These are phyloP conservation scores for Polypterus senegalus DNA, from an alignment of 2,113 vertebrate species.

Conservation along the genomic window DNA sequence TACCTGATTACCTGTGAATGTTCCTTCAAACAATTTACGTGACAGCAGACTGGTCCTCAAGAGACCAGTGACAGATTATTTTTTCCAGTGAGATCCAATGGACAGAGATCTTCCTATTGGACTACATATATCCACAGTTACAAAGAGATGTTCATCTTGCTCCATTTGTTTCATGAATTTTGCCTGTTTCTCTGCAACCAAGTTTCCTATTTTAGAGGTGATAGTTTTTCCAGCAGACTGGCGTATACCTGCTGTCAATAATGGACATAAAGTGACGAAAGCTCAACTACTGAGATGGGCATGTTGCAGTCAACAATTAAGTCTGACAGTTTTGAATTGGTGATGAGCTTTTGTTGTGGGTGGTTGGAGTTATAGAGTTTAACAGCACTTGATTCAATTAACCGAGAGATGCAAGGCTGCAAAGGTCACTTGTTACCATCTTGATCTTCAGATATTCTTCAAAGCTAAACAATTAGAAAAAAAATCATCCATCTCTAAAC, in stretches of 20 bases:
- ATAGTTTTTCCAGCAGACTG: conserved; percentile 8
- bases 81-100: conserved; percentile 14
- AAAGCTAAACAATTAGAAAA: conserved; percentile 7
- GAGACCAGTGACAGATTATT: too few species aligned
- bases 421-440: background rate
- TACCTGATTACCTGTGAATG: too few species aligned
- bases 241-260: conserved; percentile 11
- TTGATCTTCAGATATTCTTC: conserved; percentile 14
- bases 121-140: conserved; percentile 18
- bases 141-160: conserved; percentile 12
- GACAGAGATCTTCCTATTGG: conserved; percentile 17
- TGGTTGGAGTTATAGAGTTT: conserved; percentile 6
- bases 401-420: conserved; percentile 16
- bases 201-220: conserved; percentile 9
- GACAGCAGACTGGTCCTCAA: too few species aligned
- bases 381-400: conserved; percentile 5
- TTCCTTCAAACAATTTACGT: too few species aligned
- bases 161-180: conserved; percentile 13
- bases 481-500: too few species aligned
- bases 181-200: conserved; percentile 11
- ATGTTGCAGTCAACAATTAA: conserved; percentile 19
- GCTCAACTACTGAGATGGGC: conserved; percentile 16
- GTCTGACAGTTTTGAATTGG: conserved; percentile 16
- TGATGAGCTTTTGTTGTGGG: conserved; percentile 17
- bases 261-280: conserved; percentile 15